Evolutionary conservation across 2,113 vertebrate species (phyloP).

Genomic region (Seriola quinqueradiata): DNA sequence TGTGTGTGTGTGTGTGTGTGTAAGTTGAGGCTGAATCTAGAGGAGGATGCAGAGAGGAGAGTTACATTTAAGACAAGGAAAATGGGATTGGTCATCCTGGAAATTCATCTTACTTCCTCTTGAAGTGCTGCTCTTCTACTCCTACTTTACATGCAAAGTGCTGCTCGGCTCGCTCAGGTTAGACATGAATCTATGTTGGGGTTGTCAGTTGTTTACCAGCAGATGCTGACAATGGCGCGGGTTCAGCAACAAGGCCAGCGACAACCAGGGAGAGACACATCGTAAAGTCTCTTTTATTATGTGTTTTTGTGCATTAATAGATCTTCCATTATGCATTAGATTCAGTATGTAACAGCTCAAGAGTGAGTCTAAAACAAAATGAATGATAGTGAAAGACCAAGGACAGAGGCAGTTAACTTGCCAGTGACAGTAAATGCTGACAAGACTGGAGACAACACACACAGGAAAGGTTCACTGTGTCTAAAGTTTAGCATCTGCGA

Average conservation of each 20-base stretch:
- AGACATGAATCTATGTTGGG: slow-evolving; percentile 21
- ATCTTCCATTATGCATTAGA: background rate
- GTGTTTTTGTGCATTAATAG: background rate
- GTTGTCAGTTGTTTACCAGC: slow-evolving; percentile 51
- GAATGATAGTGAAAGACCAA: background rate
- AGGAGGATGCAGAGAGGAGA: slow-evolving; percentile 2
- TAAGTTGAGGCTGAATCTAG: background rate
- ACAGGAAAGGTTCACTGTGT: too few species aligned
- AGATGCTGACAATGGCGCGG: slow-evolving; percentile 20
- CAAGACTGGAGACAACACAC: background rate
- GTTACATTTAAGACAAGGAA: background rate
- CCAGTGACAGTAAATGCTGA: background rate
- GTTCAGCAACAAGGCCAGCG: slow-evolving; percentile 50
- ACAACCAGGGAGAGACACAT: background rate
- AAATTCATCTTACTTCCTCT: slow-evolving; percentile 29
- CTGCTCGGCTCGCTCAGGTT: slow-evolving; percentile 16
- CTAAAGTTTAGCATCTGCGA: too few species aligned
- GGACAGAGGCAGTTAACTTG: background rate
- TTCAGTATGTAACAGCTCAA: background rate
- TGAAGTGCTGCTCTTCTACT: background rate
- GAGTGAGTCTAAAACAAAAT: background rate
- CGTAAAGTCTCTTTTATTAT: background rate
- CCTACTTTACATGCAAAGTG: slow-evolving; percentile 33
- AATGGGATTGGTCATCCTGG: slow-evolving; percentile 7
- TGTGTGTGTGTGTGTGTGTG: slow-evolving; percentile 12